Percentiles rank a stretch among this genome's conserved stretches.
These are phyloP conservation scores for Chaetogeoica ovagalla DNA, from an alignment of 2,888 invertebrate species.

Conservation along the genomic window DNA sequence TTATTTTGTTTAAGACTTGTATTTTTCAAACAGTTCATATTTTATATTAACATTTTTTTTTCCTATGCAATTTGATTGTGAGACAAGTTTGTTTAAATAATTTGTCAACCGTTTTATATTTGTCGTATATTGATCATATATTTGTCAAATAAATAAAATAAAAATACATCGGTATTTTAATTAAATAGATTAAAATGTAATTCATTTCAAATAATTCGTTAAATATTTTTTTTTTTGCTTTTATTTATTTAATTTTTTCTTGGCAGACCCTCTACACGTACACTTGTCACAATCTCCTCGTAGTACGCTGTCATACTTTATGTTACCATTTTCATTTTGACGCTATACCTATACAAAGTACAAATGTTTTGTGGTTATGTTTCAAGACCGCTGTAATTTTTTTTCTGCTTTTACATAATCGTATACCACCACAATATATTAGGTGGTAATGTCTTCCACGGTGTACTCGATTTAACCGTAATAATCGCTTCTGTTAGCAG, in stretches of 20 bases:
- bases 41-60: not conserved
- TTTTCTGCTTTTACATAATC: no score
- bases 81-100: not conserved
- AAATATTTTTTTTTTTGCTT: not conserved
- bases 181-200: not conserved
- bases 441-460: slow-evolving; percentile 22
- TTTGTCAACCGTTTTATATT: not conserved
- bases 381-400: no score
- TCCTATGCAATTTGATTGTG: not conserved
- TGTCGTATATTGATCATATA: no score
- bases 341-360: slow-evolving; percentile 15
- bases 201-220: not conserved
- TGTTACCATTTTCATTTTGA: slow-evolving; percentile 40
- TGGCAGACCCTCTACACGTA: no score
- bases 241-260: not conserved
- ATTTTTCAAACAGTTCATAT: not conserved
- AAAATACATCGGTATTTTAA: not conserved
- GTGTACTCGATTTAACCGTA: not conserved
- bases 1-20: slow-evolving; percentile 1
- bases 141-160: no score
- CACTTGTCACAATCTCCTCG: no score
- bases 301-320: not conserved
- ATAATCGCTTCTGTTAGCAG: not conserved
- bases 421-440: no score
- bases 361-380: not conserved